phyloP scores from a whole-genome alignment of 1,140 invertebrate species.

The Papilio aristodemus region DNA sequence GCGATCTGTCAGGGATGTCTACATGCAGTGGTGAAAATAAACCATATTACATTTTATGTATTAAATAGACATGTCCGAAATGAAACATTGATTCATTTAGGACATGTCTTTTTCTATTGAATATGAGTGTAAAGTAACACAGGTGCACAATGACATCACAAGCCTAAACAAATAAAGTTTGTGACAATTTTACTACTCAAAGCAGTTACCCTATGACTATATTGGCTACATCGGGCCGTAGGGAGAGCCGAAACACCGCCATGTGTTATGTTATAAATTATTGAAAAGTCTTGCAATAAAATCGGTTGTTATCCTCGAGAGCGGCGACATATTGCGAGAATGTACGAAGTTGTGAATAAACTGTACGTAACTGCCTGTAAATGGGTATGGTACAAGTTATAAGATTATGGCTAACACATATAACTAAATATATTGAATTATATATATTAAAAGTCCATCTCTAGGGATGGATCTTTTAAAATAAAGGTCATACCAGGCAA shows the following conservation, averaged over 20 bases:
- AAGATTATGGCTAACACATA: background rate
- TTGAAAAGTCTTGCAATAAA: conserved; percentile 72
- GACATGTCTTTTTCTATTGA: too few species aligned
- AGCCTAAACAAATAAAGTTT: conserved; percentile 15
- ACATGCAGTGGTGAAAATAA: too few species aligned
- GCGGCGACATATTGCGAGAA: conserved; percentile 63
- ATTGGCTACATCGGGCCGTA: conserved; percentile 24
- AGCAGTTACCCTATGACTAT: conserved; percentile 20
- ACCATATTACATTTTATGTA: too few species aligned
- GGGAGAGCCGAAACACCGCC: conserved; percentile 37
- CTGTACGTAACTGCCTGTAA: conserved; percentile 53
- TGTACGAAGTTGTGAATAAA: conserved; percentile 70
- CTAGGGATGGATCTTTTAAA: too few species aligned
- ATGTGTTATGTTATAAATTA: conserved; percentile 71
- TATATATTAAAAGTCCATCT: too few species aligned
- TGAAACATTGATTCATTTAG: background rate
- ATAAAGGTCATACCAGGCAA: too few species aligned
- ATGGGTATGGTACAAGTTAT: conserved; percentile 34
- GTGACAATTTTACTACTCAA: conserved; percentile 12
- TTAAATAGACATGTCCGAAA: too few species aligned
- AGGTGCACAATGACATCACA: background rate
- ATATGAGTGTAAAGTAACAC: background rate
- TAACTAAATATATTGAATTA: too few species aligned
- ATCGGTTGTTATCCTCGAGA: conserved; percentile 52
- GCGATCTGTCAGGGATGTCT: too few species aligned